Conservation (phyloP, 2,888 invertebrate species). For the Mesorhabditis spiculigera region DNA sequence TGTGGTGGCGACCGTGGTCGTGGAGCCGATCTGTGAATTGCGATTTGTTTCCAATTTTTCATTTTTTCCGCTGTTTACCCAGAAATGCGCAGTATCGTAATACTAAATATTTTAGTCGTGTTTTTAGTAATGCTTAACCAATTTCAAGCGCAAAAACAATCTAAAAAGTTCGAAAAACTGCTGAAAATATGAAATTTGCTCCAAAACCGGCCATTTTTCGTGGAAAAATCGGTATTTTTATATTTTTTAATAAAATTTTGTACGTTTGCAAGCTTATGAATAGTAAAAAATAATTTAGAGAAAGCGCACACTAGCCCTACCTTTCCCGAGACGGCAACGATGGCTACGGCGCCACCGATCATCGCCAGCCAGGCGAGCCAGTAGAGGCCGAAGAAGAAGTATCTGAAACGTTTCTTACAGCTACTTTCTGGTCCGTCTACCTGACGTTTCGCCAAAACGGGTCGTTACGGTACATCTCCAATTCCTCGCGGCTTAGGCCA, state of each 20-base stretch:
- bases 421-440: neutral
- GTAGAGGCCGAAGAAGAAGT: slow-evolving; percentile 1
- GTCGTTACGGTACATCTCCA: neutral
- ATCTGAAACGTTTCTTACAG: neutral
- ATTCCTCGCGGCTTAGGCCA: neutral
- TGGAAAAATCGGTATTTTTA: neutral
- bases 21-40: neutral
- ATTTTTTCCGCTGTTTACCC: neutral
- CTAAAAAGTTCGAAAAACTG: no score
- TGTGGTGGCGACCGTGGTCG: neutral
- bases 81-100: neutral
- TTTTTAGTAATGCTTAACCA: no score
- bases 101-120: no score
- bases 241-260: no score
- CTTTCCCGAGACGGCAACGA: neutral
- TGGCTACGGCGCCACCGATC: neutral
- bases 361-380: slow-evolving; percentile 2
- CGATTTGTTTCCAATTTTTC: neutral
- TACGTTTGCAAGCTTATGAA: no score
- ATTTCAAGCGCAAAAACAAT: no score
- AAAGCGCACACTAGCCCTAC: neutral
- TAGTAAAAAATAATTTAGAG: no score
- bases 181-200: neutral
- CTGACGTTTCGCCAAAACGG: neutral
- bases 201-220: neutral